Evolutionary conservation across 2,888 invertebrate genomes (phyloP), one percentile per base, ranked within the genome.

Genomic region (Lissonota sp.): DNA sequence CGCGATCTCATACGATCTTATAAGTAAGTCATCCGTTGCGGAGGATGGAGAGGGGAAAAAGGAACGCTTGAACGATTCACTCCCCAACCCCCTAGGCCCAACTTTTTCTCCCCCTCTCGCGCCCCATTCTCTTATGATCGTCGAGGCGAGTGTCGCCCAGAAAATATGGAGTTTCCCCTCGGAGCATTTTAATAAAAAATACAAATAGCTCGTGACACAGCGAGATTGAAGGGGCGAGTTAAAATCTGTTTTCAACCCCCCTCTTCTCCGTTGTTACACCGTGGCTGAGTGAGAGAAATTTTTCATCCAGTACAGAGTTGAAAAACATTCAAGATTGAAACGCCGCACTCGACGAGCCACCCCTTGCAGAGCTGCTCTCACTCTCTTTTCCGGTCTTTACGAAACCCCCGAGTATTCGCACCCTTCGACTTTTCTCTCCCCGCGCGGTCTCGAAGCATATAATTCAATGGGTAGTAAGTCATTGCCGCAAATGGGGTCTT

Each of bases 1-100:
- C 26, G 26, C 57, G 46, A 71, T 80, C 70, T 80, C 66, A 72
- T 71, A 80, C 72, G 75, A 76, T 73, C 75, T 83, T 76, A 73
- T 83, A 79, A 81, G 76, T 79, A 70, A 83, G 83, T 76, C 75
- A 81, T 83, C 70, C 53, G 57, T 70, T 66, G 73, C 40, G 70
- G 46, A 58, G 66, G 62, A 80, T 66, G 75, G 49, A 67, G 67
- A 64, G 70, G 16, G 46, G n/a, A n/a, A 12, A 64, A n/a, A 62
- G 46, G 39, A 37, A 62, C 71, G 62, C 62, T 64, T 62, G 75
- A 70, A 58, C 49, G 57, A 69, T 62, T 66, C 57, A 7, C 57
- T 53, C 53, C 26, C 26, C 3, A 26, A n/a, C n/a, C n/a, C 26
- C 26, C 26, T 26, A 1, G 26, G 26, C 26, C 3, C 26, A 26